Evolutionary conservation across 2,797 vertebrate species (phyloP).

Genomic region (Myiotriccus ornatus): DNA sequence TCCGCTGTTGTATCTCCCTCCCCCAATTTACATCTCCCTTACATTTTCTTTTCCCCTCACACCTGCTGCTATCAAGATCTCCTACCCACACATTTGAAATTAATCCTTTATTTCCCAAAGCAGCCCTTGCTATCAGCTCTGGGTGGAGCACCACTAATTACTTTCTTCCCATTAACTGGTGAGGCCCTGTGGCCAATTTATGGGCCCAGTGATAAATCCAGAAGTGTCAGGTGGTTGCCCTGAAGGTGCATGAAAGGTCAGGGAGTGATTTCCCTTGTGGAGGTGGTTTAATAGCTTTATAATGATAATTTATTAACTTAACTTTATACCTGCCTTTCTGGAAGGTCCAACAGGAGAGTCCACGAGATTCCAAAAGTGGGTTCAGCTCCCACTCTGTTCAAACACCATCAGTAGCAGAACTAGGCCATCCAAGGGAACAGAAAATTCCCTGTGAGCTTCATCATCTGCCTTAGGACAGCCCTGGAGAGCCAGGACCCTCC

Average conservation of each 20-base stretch:
- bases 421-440: no score
- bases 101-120: conserved; percentile 37
- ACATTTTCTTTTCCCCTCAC: neutral
- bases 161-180: neutral
- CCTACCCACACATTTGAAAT: neutral
- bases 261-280: neutral
- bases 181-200: neutral
- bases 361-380: neutral
- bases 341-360: neutral
- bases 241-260: neutral
- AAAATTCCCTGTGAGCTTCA: neutral
- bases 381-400: no score
- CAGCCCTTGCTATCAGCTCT: neutral
- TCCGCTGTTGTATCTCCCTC: neutral
- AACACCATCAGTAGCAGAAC: no score
- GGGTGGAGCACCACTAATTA: neutral
- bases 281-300: neutral
- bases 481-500: neutral
- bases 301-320: neutral
- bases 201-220: neutral
- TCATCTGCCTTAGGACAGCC: neutral
- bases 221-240: neutral
- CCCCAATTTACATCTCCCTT: neutral
- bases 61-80: conserved; percentile 13
- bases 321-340: neutral